Evolutionary conservation across 2,113 vertebrate species (phyloP), one percentile per base, ranked within the genome.

Genomic region (Atherinomorus stipes): DNA sequence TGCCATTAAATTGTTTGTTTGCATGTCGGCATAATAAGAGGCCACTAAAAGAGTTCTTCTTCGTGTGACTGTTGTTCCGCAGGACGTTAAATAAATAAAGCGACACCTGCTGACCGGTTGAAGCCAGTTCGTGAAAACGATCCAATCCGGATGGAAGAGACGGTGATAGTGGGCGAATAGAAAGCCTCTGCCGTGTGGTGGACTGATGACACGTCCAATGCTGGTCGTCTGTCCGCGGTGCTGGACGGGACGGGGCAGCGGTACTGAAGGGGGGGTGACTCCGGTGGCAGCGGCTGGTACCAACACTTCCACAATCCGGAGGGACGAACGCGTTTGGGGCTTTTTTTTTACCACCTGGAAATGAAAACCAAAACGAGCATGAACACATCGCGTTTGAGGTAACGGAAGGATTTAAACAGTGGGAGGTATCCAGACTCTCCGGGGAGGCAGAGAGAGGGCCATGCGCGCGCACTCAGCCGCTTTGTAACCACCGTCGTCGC

Each of bases 91-190:
- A 31, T 18, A 38, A 4, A 0, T 23, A 81, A 2, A 22, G 85
- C 85, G 89, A 69, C 89, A 52, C 9, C 87, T 87, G 44, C 54
- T 28, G 90, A 13, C 38, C 19, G 16, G 4, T 9, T 12, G 7
- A 11, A n/a, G 31, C 3, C 3, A 0, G 34, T 16, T 19, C 9
- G 1, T 19, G 2, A 54, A 25, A 71, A 68, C 13, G 0, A 64
- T 82, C 93, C 93, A 93, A 93, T 92, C 88, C 71, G 28, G 58
- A 60, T 45, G 59, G 68, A 81, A 64, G 64, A 79, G 80, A 56
- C 80, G n/a, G 79, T 12, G 42, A 54, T 3, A 3, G 26, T 53
- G 26, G 69, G 70, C 92, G 38, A 93, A 91, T 92, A 28, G 82
- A 38, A 68, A 70, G 10, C 28, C 67, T 45, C 15, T 0, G 25